Conservation (phyloP, 1,140 invertebrate genomes). For the Goniozus legneri region DNA sequence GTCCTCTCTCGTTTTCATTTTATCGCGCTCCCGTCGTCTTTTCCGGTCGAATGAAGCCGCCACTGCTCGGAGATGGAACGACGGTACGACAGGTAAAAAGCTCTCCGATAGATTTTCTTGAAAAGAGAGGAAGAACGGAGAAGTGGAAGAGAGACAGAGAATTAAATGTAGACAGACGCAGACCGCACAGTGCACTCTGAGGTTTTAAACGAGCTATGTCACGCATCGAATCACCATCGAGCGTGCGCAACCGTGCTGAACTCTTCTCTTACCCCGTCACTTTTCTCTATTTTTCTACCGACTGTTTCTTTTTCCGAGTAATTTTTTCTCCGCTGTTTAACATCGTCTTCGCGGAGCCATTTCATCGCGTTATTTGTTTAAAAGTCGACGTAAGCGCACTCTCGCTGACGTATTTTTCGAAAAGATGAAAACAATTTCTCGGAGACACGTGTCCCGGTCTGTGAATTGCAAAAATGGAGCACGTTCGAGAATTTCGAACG, state of each 20-base stretch:
- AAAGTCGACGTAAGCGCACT: no score
- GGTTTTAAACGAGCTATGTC: slow-evolving; percentile 42
- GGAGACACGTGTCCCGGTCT: no score
- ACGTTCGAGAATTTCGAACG: no score
- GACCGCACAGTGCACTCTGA: slow-evolving; percentile 7
- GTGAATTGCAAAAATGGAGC: no score
- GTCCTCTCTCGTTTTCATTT: no score
- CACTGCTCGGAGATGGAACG: background rate
- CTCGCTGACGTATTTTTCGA: no score
- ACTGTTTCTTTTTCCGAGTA: slow-evolving; percentile 14
- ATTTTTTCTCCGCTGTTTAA: background rate
- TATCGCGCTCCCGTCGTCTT: no score
- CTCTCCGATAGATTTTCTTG: background rate
- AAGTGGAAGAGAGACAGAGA: background rate
- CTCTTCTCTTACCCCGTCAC: slow-evolving; percentile 18
- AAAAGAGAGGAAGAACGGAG: background rate
- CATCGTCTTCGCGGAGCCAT: no score
- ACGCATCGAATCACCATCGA: slow-evolving; percentile 42
- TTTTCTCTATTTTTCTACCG: slow-evolving; percentile 15
- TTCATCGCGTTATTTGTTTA: no score
- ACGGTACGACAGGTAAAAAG: background rate
- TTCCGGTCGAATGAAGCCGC: background rate
- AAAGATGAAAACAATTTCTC: no score
- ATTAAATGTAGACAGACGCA: slow-evolving; percentile 4
- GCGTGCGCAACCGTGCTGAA: slow-evolving; percentile 30